Evolutionary conservation across 2,888 invertebrate genomes (phyloP).

Genomic region (Lutraria lutraria): DNA sequence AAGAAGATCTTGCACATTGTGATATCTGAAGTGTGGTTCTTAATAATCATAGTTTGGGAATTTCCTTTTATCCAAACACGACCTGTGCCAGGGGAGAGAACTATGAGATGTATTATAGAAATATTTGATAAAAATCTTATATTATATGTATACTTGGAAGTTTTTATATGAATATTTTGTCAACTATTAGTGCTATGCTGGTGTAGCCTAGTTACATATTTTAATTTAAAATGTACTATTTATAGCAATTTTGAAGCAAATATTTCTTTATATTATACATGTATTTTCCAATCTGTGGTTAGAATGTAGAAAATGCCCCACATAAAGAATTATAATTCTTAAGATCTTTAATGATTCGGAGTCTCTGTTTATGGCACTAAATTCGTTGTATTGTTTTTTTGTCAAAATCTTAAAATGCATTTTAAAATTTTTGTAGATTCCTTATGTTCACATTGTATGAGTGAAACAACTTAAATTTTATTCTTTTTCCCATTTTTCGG

Average conservation of each 20-base stretch:
- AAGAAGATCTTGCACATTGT: not conserved
- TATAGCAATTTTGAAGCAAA: not conserved
- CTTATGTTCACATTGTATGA: too few relatives aligned
- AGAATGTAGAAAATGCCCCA: not conserved
- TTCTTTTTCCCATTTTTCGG: too few relatives aligned
- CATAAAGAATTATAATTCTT: not conserved
- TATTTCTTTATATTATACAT: not conserved
- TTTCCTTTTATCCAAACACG: not conserved
- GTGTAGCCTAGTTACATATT: not conserved
- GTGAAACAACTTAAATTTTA: too few relatives aligned
- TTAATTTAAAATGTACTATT: not conserved
- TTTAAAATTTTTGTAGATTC: too few relatives aligned
- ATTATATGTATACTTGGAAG: not conserved
- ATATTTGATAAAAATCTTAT: not conserved
- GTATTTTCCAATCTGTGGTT: not conserved
- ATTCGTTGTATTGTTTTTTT: not conserved
- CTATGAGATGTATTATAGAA: not conserved
- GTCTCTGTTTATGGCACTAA: not conserved
- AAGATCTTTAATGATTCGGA: not conserved
- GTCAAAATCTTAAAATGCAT: not conserved
- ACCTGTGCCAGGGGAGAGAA: conserved; percentile 13
- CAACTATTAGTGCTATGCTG: conserved; percentile 23
- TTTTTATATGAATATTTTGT: not conserved
- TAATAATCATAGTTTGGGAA: not conserved
- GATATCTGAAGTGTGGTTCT: not conserved